Conservation (phyloP, 2,113 vertebrate genomes). For the Cnemophilus loriae region DNA sequence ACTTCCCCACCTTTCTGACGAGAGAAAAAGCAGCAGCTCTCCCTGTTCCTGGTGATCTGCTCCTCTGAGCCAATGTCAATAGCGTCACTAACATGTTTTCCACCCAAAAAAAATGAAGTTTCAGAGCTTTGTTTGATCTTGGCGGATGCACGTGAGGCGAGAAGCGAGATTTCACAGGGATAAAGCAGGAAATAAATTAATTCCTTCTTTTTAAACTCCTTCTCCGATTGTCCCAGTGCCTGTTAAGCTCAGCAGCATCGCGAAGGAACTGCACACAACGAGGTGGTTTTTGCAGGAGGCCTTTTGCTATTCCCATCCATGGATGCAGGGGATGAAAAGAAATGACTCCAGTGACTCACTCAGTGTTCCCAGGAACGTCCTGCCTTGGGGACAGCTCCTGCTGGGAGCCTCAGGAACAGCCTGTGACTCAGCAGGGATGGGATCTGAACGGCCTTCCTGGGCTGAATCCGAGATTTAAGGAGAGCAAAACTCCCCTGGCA, state of each 20-base stretch:
- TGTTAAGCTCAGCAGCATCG: neutral
- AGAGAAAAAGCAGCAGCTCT: conserved; percentile 5
- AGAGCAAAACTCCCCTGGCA: neutral
- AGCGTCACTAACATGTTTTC: neutral
- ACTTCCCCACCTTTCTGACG: conserved; percentile 20
- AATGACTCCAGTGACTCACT: neutral
- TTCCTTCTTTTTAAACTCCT: neutral
- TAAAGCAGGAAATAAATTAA: neutral
- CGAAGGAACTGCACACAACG: neutral
- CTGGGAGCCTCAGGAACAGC: neutral
- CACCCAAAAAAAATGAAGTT: neutral
- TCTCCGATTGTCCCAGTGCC: neutral
- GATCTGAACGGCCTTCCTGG: neutral
- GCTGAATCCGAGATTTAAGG: neutral
- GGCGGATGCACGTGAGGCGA: accelerated
- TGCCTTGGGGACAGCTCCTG: conserved; percentile 21
- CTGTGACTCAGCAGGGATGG: neutral
- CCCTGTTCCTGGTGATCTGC: neutral
- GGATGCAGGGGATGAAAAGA: neutral
- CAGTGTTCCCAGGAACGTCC: conserved; percentile 1
- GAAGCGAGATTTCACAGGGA: neutral
- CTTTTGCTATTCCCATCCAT: neutral
- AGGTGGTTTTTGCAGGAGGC: neutral
- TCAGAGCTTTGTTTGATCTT: neutral
- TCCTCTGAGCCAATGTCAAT: conserved; percentile 48